Evolutionary conservation across 2,888 invertebrate genomes (phyloP).

Genomic region (Flexamia atlantica): DNA sequence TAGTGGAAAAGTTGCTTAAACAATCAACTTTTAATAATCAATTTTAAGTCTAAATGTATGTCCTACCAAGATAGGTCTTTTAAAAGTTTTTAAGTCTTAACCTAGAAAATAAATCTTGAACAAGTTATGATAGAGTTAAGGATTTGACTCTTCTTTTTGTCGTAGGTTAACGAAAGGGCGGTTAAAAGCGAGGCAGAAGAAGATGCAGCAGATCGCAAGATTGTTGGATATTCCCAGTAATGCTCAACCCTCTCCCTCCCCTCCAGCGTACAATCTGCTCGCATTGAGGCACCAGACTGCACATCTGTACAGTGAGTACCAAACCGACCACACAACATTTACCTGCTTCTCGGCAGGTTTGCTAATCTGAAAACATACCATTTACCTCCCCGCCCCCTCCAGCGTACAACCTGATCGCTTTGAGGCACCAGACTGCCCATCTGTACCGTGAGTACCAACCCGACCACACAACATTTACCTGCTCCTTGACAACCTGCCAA

Average conservation of each 20-base stretch:
- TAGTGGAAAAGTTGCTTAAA: no score
- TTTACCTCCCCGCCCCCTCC: constrained; percentile 72
- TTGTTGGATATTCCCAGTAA: constrained; percentile 88
- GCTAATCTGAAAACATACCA: neutral
- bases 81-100: no score
- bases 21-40: no score
- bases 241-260: constrained; percentile 73
- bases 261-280: constrained; percentile 68
- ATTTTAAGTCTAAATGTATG: no score
- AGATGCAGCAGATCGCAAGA: constrained; percentile 97
- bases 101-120: no score
- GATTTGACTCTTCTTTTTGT: neutral
- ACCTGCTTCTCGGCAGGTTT: neutral
- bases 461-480: neutral
- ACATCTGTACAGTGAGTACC: constrained; percentile 67
- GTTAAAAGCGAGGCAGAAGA: constrained; percentile 96
- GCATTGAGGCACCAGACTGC: constrained; percentile 71
- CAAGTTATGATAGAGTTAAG: no score
- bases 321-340: neutral
- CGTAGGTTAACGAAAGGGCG: constrained; percentile 82
- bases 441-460: constrained; percentile 66
- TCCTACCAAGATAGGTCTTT: no score
- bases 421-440: constrained; percentile 71
- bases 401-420: constrained; percentile 67
- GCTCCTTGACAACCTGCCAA: neutral